These are phyloP conservation scores for Heterodera filipjevi DNA, from an alignment of 2,888 invertebrate genomes.

Conservation along the genomic window DNA sequence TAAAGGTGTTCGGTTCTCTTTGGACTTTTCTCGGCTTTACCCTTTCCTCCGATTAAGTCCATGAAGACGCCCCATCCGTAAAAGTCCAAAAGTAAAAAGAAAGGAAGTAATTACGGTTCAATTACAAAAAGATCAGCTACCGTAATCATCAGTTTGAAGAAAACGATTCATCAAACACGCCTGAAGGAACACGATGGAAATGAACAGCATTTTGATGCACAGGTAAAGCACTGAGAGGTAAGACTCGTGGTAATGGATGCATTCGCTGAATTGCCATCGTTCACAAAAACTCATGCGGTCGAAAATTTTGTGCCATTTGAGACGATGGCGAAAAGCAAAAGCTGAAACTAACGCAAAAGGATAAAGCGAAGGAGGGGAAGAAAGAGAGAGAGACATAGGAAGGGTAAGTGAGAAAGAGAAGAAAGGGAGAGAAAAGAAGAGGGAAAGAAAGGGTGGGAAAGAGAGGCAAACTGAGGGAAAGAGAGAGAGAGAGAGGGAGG, in stretches of 20 bases:
- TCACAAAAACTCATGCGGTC: neutral
- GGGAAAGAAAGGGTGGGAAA: neutral
- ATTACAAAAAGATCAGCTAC: neutral
- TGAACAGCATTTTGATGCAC: conserved; percentile 57
- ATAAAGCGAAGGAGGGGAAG: neutral
- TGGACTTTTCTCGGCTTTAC: conserved; percentile 15
- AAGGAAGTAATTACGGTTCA: conserved; percentile 46
- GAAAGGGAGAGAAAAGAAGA: no score
- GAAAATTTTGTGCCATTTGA: neutral
- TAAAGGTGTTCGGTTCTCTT: conserved; percentile 25
- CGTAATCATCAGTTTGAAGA: conserved; percentile 58
- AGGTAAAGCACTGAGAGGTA: conserved; percentile 61
- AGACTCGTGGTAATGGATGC: conserved; percentile 59
- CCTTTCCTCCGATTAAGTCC: conserved; percentile 55
- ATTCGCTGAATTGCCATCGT: neutral
- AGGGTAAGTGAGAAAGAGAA: no score
- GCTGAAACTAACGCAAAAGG: neutral
- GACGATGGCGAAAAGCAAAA: conserved; percentile 21
- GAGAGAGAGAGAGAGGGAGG: no score
- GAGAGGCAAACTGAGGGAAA: neutral
- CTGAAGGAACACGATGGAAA: conserved; percentile 59
- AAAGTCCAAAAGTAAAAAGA: neutral
- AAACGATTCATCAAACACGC: conserved; percentile 57
- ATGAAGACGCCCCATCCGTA: conserved; percentile 57
- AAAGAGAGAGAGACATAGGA: no score